These are phyloP conservation scores for Hetaerina titia DNA, from an alignment of 2,888 invertebrate species.

Conservation along the genomic window DNA sequence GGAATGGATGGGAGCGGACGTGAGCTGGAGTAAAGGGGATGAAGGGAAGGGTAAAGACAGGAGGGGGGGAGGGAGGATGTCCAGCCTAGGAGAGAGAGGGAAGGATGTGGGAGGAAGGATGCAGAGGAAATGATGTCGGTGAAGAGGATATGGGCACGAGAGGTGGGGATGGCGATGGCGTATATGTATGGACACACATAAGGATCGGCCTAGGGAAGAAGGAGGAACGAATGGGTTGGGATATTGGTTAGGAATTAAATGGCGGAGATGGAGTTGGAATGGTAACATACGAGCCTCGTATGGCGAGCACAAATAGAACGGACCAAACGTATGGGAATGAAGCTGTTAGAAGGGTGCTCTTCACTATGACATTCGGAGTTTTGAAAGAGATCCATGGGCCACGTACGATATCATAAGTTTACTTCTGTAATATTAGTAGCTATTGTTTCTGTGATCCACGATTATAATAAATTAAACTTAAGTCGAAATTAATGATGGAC, in stretches of 20 bases:
- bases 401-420: background rate
- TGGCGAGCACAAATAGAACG: conserved; percentile 6
- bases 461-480: too few relatives aligned
- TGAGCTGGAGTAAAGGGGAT: background rate
- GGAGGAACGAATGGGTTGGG: background rate
- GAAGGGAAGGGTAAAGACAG: background rate
- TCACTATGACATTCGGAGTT: background rate
- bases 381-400: background rate
- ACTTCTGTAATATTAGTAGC: too few relatives aligned
- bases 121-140: conserved; percentile 18
- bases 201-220: background rate
- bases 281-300: too few relatives aligned
- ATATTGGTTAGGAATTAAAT: conserved; percentile 43
- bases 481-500: too few relatives aligned
- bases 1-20: background rate
- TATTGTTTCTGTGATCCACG: too few relatives aligned
- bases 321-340: background rate
- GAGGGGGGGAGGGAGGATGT: background rate
- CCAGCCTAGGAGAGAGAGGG: background rate
- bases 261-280: conserved; percentile 19
- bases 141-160: background rate
- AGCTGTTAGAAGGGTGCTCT: background rate
- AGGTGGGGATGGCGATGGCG: background rate
- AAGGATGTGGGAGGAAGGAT: background rate
- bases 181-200: conserved; percentile 32